Base-by-base conservation (phyloP, 2,113 vertebrate species). In the Vanacampus margaritifer region DNA sequence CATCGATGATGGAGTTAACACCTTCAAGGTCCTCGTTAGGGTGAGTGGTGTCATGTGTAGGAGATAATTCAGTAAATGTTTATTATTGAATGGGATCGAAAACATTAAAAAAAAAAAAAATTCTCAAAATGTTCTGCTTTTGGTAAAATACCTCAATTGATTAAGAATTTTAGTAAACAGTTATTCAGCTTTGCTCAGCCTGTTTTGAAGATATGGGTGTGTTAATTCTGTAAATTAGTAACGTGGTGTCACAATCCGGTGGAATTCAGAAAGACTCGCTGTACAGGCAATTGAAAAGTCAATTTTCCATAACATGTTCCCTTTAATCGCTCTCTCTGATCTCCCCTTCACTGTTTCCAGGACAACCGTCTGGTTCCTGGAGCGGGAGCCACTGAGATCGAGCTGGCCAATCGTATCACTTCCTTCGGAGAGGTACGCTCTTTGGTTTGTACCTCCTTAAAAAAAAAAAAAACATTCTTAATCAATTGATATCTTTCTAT, bases 1-100 rank as follows among this genome's bases (percentile, higher is more conserved):
- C 14, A 88, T 99, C 3, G 97, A 98, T 72, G 97, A 99, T 79
- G 97, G 92, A 19, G 96, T 99, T 58, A 99, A 99, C 79, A 98
- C 95, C 73, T 99, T 98, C 85, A 99, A 99, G 93, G 93, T 97
- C 69, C 94, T 99, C 68, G 95, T 96, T 50, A 92, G 94, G 88
- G 96, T 98, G 67, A 90, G 94, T 76, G 5, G 17, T 5, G 37
- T 43, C 37, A 43, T 28, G 13, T n/a, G 35, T 7, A n/a, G 19
- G 21, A n/a, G 23, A 24, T 56, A 5, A 16, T 26, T 56, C 7
- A 13, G n/a, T n/a, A n/a, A n/a, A n/a, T n/a, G n/a, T n/a, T n/a
- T n/a, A n/a, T n/a, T n/a, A n/a, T n/a, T n/a, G n/a, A n/a, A n/a
- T n/a, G n/a, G n/a, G n/a, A n/a, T n/a, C n/a, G n/a, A n/a, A n/a